These are phyloP conservation scores for Dromas ardeola DNA, from an alignment of 2,113 vertebrate species.

Conservation along the genomic window DNA sequence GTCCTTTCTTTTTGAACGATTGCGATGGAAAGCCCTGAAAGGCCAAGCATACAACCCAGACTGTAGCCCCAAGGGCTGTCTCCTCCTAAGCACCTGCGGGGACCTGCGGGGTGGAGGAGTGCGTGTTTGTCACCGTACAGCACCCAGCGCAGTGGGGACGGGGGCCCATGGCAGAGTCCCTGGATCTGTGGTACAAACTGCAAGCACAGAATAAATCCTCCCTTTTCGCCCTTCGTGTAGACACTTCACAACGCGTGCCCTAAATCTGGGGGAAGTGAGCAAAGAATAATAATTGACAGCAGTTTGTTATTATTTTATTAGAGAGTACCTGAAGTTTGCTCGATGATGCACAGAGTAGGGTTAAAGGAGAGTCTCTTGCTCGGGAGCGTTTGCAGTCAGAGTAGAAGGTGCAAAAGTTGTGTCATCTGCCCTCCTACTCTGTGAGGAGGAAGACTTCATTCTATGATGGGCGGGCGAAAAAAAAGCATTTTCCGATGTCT, in stretches of 20 bases:
- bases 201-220: background rate
- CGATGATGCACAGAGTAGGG: background rate
- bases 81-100: background rate
- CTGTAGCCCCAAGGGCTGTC: background rate
- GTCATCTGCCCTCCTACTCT: background rate
- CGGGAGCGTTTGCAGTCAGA: background rate
- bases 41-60: background rate
- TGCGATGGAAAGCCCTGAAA: background rate
- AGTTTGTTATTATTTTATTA: background rate
- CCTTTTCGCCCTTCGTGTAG: background rate
- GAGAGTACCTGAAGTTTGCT: background rate
- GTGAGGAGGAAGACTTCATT: background rate
- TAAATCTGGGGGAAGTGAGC: background rate
- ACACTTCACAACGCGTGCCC: background rate
- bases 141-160: rapidly evolving
- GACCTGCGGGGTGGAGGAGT: background rate
- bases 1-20: background rate
- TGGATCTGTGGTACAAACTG: background rate
- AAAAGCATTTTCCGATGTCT: background rate
- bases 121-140: background rate
- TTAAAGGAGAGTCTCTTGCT: background rate
- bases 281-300: background rate
- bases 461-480: background rate
- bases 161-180: rapidly evolving
- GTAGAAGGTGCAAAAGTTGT: background rate